Evolutionary conservation across 2,113 vertebrate species (phyloP).

Genomic region (Myiopsitta monachus): DNA sequence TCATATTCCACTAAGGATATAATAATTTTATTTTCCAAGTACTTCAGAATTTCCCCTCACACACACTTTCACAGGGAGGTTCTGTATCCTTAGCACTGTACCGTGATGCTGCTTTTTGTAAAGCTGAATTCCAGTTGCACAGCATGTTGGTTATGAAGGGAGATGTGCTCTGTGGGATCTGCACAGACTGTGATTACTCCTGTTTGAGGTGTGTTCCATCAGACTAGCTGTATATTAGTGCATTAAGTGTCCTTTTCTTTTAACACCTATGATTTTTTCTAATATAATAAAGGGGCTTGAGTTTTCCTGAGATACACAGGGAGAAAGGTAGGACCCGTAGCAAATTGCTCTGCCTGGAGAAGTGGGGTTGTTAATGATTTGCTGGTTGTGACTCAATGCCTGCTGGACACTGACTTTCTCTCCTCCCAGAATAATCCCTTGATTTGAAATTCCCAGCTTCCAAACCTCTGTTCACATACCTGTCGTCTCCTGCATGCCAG

Average conservation of each 20-base stretch:
- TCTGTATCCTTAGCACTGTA: accelerated
- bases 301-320: not conserved
- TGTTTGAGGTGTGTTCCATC: accelerated
- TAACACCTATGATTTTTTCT: accelerated
- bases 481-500: not conserved
- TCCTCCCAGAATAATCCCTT: accelerated
- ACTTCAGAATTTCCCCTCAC: not conserved
- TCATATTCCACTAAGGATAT: not conserved
- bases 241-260: not conserved
- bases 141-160: accelerated
- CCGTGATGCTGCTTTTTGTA: accelerated
- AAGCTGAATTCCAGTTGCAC: accelerated
- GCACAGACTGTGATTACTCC: not conserved
- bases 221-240: accelerated
- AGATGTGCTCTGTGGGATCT: accelerated
- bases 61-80: not conserved
- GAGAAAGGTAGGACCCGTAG: not conserved
- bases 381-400: not conserved
- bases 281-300: not conserved
- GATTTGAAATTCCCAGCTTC: not conserved
- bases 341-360: not conserved
- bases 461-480: not conserved
- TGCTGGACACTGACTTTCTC: not conserved
- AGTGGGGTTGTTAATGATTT: accelerated
- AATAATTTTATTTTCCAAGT: not conserved